Evolutionary conservation across 2,797 vertebrate genomes (phyloP), one percentile per base, ranked within the genome.

Genomic region (Labroides dimidiatus): DNA sequence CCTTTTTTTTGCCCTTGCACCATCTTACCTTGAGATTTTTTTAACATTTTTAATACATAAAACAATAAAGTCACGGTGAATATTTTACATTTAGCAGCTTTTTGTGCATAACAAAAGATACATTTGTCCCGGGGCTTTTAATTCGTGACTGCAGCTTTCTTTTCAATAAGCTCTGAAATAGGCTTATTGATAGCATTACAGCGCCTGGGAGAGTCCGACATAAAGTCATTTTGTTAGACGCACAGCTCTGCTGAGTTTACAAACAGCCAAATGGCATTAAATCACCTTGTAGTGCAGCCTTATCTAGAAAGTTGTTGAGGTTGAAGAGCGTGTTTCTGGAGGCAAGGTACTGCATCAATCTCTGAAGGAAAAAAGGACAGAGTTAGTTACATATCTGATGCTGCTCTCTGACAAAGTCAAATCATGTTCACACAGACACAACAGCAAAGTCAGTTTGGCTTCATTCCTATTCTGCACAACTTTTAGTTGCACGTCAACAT

Each of bases 281-380:
- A 94, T 94, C 95, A 99, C 97, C 96, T 95, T 99, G 97, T 94
- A 96, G 90, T 86, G 95, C 96, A 89, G 96, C 96, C 94, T 96
- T 96, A 94, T 99, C 97, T 92, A 99, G 91, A 92, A 98, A 99
- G 94, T 97, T 98, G 94, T 97, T 97, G 91, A 99, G 94, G 92
- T 97, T 99, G 93, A 99, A 98, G 89, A 99, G 94, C 72, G 96
- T 96, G 90, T 95, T 96, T 94, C 96, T 95, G 89, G 96, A 99
- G 87, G 98, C 96, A 80, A 99, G 94, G 90, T 99, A 97, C 87
- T 96, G 96, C 94, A 99, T 97, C 94, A 99, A 97, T 93, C 96
- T 95, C 97, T 99, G 92, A 83, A 45, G 65, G 59, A 13, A 53
- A 41, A 58, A 37, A 72, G 49, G 72, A 71, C 50, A 61, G 60